phyloP scores from a whole-genome alignment of 2,888 invertebrate genomes.

The Leptura quadrifasciata region DNA sequence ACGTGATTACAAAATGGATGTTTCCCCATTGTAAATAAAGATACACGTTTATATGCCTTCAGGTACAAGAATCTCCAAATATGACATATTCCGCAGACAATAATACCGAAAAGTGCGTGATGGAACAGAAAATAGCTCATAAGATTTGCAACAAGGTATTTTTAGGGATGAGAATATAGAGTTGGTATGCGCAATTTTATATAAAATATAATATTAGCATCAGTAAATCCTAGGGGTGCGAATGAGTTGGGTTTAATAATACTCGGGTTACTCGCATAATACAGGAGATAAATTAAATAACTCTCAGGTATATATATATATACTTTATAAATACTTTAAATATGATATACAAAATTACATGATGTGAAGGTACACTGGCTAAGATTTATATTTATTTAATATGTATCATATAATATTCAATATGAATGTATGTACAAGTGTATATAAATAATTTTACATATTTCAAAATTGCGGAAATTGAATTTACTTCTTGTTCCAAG shows the following conservation, averaged over 20 bases:
- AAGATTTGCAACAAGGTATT: conserved; percentile 4
- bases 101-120: background rate
- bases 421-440: too few species aligned
- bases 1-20: background rate
- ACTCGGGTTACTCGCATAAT: background rate
- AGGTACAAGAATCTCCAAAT: background rate
- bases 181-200: background rate
- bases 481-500: too few species aligned
- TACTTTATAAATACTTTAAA: too few species aligned
- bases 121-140: conserved; percentile 2
- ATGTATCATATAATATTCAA: too few species aligned
- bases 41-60: background rate
- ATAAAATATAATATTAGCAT: background rate
- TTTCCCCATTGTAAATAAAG: background rate
- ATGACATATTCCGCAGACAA: background rate
- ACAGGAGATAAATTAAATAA: too few species aligned
- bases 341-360: too few species aligned
- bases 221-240: background rate
- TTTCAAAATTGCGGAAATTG: too few species aligned
- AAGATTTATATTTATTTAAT: too few species aligned
- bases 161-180: background rate
- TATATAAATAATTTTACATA: too few species aligned
- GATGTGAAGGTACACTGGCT: too few species aligned
- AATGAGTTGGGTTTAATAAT: background rate
- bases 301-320: too few species aligned